Conservation (phyloP, 2,797 vertebrate species). For the Adrianichthys oophorus region DNA sequence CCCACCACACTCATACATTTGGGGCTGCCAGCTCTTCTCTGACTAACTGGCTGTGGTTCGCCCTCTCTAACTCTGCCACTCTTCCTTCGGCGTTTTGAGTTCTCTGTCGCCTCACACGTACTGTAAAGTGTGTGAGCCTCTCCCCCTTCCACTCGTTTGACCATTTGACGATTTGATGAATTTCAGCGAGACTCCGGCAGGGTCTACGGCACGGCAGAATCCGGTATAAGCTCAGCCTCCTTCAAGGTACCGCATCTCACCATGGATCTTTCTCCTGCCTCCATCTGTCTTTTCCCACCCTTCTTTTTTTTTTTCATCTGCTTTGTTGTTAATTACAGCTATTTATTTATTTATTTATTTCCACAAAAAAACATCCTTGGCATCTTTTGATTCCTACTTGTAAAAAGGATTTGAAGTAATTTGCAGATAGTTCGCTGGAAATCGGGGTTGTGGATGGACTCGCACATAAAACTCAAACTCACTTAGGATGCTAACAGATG, state of each 20-base stretch:
- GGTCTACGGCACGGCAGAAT: slow-evolving; percentile 85
- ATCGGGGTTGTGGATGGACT: slow-evolving; percentile 2
- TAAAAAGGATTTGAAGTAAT: slow-evolving; percentile 5
- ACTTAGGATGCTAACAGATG: slow-evolving; percentile 85
- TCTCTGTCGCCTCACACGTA: slow-evolving; percentile 48
- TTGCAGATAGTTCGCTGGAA: slow-evolving; percentile 10
- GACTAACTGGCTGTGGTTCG: slow-evolving; percentile 69
- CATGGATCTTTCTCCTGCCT: slow-evolving; percentile 52
- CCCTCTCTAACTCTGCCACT: slow-evolving; percentile 61
- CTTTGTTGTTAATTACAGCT: slow-evolving; percentile 13
- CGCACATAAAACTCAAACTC: slow-evolving; percentile 9
- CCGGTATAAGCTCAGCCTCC: slow-evolving; percentile 87
- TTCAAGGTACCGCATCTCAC: slow-evolving; percentile 83
- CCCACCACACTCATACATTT: slow-evolving; percentile 16
- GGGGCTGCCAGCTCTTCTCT: slow-evolving; percentile 56
- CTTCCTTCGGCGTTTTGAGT: slow-evolving; percentile 49
- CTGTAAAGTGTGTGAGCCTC: slow-evolving; percentile 61
- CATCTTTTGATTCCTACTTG: slow-evolving; percentile 5
- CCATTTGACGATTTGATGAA: slow-evolving; percentile 78
- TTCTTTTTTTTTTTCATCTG: slow-evolving; percentile 10
- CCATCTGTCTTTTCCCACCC: slow-evolving; percentile 38
- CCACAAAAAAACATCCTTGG: slow-evolving; percentile 17
- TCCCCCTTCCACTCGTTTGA: slow-evolving; percentile 60
- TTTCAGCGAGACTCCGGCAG: slow-evolving; percentile 84
- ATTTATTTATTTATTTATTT: slow-evolving; percentile 18